Base-by-base conservation (phyloP, 2,113 vertebrate species). In the Atrichornis clamosus region DNA sequence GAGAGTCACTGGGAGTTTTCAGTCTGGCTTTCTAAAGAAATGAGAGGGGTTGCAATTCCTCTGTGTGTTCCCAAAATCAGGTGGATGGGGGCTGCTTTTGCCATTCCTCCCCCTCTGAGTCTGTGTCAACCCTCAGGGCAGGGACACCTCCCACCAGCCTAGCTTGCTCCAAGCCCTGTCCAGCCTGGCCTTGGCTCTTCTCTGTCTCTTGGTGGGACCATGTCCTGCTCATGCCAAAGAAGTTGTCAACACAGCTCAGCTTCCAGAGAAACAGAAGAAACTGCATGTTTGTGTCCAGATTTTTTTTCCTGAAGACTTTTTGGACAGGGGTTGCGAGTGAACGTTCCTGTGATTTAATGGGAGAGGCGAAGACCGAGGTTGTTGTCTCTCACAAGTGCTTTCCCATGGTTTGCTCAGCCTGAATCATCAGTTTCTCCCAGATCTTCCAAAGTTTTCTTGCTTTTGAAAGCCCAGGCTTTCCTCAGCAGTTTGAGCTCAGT, bases 271-370 rank as follows among this genome's bases (percentile, higher is more conserved):
- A 56, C 10, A 77, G 37, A 15, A 77, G 77, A 69, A 49, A 2
- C 1, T 2, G 1, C 20, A 15, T 5, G 9, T 65, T 86, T 77
- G 39, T 56, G 17, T 10, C 33, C 32, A 47, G 35, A 70, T 8
- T 65, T 19, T 27, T 33, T 80, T 74, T 28, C 35, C 50, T 32
- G 33, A 67, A 82, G 60, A 22, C 41, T 13, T 52, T 72, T 39
- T 68, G 78, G 39, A 33, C 21, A 26, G 44, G 7, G 37, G 3
- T 6, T 27, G n/a, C 27, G 46, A 27, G 23, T 9, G 60, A 41
- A 7, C 2, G 15, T 1, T 8, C 50, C 58, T 33, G 55, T 22
- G 21, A 2, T 41, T 56, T 64, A 9, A 28, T 0, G 3, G 67
- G 41, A 90, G 23, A 17, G 88, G 79, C 30, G 1, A 23, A 44